Evolutionary conservation across 2,888 invertebrate genomes (phyloP).

Genomic region (Drosophila mimica): DNA sequence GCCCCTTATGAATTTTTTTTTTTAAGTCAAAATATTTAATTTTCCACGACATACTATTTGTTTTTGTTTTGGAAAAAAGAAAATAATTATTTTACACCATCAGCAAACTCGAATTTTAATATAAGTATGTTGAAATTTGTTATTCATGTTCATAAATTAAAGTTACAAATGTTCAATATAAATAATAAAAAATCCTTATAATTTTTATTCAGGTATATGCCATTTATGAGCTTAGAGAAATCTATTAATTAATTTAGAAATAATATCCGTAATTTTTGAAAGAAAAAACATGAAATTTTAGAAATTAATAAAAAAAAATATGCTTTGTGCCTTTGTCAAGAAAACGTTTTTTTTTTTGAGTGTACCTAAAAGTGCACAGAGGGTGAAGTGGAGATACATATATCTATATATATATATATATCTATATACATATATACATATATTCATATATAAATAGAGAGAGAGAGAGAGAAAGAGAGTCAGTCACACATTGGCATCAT

Average conservation of each 20-base stretch:
- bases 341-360: not conserved
- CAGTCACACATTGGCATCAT: slow-evolving; percentile 63
- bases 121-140: not conserved
- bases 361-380: not conserved
- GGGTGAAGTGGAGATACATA: not conserved
- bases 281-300: not conserved
- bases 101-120: not conserved
- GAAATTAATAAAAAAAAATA: not conserved
- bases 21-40: not conserved
- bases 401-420: not conserved
- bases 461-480: not conserved
- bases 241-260: fast-evolving
- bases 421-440: not conserved
- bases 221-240: not conserved
- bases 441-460: not conserved
- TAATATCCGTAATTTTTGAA: not conserved
- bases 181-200: not conserved
- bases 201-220: not conserved
- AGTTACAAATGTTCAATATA: not conserved
- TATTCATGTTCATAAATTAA: not conserved
- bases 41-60: not conserved
- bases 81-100: too few relatives aligned
- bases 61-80: too few relatives aligned
- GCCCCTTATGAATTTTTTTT: too few relatives aligned
- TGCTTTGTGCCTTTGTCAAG: too few relatives aligned